These are phyloP conservation scores for Autographa gamma DNA, from an alignment of 2,888 invertebrate species.

Conservation along the genomic window DNA sequence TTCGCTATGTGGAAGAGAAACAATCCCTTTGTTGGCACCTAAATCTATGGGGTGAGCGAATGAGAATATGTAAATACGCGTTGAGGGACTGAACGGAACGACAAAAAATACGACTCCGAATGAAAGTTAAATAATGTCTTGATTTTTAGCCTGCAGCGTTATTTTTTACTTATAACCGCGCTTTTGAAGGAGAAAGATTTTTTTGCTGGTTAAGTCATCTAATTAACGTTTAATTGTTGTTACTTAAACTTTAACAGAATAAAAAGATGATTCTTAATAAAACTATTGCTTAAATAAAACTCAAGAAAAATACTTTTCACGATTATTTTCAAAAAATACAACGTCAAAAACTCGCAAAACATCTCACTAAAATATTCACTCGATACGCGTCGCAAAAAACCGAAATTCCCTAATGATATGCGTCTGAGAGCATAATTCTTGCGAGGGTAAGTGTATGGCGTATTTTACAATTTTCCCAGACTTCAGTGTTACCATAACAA, in stretches of 20 bases:
- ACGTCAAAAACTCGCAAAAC: constrained; percentile 50
- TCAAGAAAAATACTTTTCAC: constrained; percentile 19
- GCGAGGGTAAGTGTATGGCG: constrained; percentile 70
- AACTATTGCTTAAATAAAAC: constrained; percentile 14
- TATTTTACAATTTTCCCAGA: constrained; percentile 85
- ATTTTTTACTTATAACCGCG: not conserved
- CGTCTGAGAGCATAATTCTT: constrained; percentile 76
- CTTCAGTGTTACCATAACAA: constrained; percentile 85
- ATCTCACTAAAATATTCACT: constrained; percentile 77
- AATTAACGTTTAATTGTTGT: not conserved
- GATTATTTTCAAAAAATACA: constrained; percentile 16
- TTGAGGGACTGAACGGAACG: constrained; percentile 57
- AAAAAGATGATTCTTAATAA: too few relatives aligned
- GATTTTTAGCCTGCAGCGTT: constrained; percentile 51
- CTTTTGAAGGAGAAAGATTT: too few relatives aligned
- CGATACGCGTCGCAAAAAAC: constrained; percentile 68
- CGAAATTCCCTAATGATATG: constrained; percentile 82
- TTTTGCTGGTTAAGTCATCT: too few relatives aligned
- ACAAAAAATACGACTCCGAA: constrained; percentile 51
- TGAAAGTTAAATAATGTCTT: constrained; percentile 64
- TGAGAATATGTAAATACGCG: constrained; percentile 79
- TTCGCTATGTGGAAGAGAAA: constrained; percentile 77
- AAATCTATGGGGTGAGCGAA: constrained; percentile 78
- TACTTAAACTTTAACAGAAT: not conserved
- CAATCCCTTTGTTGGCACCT: constrained; percentile 85